Evolutionary conservation across 1,140 invertebrate genomes (phyloP).

Genomic region (Neotoxoptera formosana): DNA sequence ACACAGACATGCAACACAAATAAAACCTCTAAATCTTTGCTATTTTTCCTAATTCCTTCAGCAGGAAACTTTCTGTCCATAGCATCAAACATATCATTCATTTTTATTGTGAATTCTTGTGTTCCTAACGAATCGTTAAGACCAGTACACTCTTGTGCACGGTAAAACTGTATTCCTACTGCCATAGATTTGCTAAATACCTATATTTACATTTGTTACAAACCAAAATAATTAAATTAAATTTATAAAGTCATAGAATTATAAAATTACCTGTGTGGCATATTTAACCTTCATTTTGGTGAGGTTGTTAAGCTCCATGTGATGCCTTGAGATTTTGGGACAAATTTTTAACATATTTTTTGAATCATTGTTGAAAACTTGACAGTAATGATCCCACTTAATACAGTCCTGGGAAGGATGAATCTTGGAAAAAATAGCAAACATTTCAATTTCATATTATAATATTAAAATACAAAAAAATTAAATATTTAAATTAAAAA

Average conservation of each 20-base stretch:
- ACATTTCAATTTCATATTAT: too few relatives aligned
- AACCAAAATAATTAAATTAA: neutral
- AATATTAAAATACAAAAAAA: too few relatives aligned
- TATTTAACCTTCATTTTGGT: constrained; percentile 4
- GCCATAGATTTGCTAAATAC: neutral
- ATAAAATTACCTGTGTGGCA: neutral
- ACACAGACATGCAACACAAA: neutral
- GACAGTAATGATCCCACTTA: neutral
- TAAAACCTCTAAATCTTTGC: neutral
- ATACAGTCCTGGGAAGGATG: neutral
- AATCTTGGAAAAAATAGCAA: neutral
- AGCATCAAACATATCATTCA: neutral
- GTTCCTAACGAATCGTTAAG: neutral
- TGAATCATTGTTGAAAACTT: neutral
- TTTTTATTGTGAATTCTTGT: neutral
- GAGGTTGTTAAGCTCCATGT: neutral
- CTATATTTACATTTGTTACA: neutral
- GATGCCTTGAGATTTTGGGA: neutral
- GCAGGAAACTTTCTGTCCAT: neutral
- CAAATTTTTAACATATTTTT: constrained; percentile 12
- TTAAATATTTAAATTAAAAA: too few relatives aligned
- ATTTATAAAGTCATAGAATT: neutral
- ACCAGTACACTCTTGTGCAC: neutral
- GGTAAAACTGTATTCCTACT: neutral
- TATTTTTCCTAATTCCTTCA: neutral